phyloP scores from a whole-genome alignment of 1,140 invertebrate genomes.

The Bathynomus jamesi region DNA sequence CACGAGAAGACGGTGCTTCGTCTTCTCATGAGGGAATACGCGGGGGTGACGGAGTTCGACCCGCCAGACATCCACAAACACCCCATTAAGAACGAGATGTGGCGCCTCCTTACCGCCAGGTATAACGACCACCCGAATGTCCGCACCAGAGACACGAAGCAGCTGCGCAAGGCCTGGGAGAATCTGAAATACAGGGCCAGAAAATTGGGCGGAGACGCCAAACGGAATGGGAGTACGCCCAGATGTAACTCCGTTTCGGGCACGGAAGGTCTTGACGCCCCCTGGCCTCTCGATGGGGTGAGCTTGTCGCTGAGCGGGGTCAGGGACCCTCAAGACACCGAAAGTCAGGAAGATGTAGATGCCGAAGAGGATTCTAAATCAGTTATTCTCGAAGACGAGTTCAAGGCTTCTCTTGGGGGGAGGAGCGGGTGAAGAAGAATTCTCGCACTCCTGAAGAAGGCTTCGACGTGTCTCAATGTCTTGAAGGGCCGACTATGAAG shows the following conservation, averaged over 20 bases:
- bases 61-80: constrained; percentile 31
- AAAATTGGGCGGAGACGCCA: constrained; percentile 17
- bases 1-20: constrained; percentile 29
- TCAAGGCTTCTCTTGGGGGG: too few relatives aligned
- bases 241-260: background rate
- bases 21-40: constrained; percentile 30
- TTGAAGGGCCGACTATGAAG: constrained; percentile 12
- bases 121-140: constrained; percentile 32
- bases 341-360: background rate
- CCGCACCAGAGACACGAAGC: constrained; percentile 26
- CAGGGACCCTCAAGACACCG: background rate
- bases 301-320: constrained; percentile 2
- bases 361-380: background rate
- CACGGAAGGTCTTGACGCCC: background rate
- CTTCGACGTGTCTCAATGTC: background rate
- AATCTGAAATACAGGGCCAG: constrained; percentile 30
- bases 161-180: constrained; percentile 31
- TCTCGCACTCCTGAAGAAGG: background rate
- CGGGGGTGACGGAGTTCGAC: constrained; percentile 30
- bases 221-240: background rate
- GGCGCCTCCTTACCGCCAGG: constrained; percentile 25
- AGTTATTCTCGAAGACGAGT: too few relatives aligned
- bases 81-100: constrained; percentile 32
- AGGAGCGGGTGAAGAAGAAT: background rate
- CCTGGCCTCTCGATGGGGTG: constrained; percentile 22